Conservation (phyloP, 2,113 vertebrate species). For the Otocyon megalotis region DNA sequence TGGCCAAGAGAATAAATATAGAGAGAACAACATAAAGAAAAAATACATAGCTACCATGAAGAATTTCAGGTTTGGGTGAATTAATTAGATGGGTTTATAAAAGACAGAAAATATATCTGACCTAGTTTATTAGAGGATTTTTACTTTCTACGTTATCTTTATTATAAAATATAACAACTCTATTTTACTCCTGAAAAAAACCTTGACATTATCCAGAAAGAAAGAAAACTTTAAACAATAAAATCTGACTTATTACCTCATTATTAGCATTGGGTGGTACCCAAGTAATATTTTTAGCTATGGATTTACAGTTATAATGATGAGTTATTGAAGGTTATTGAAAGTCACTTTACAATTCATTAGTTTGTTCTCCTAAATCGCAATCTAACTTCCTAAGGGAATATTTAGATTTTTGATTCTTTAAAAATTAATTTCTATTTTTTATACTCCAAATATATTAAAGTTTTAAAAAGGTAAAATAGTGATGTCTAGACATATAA, state of each 20-base stretch:
- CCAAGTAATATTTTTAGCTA: background rate
- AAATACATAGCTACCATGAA: background rate
- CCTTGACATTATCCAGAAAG: background rate
- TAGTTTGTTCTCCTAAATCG: background rate
- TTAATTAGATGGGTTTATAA: background rate
- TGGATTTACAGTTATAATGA: background rate
- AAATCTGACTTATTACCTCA: conserved; percentile 37
- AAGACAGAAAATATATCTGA: background rate
- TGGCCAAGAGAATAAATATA: background rate
- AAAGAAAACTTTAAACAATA: background rate
- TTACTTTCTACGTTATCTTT: background rate
- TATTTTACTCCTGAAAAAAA: background rate
- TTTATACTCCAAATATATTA: background rate
- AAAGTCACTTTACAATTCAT: background rate
- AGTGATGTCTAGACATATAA: background rate
- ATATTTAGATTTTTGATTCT: background rate
- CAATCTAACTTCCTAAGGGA: background rate
- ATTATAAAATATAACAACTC: background rate
- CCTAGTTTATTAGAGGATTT: background rate
- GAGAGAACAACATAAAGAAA: accelerated
- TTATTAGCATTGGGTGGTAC: background rate
- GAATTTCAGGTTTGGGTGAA: background rate
- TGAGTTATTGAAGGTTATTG: background rate
- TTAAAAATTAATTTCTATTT: background rate
- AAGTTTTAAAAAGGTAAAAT: background rate